Evolutionary conservation across 2,888 invertebrate genomes (phyloP).

Genomic region (Gymnocheta viridis): DNA sequence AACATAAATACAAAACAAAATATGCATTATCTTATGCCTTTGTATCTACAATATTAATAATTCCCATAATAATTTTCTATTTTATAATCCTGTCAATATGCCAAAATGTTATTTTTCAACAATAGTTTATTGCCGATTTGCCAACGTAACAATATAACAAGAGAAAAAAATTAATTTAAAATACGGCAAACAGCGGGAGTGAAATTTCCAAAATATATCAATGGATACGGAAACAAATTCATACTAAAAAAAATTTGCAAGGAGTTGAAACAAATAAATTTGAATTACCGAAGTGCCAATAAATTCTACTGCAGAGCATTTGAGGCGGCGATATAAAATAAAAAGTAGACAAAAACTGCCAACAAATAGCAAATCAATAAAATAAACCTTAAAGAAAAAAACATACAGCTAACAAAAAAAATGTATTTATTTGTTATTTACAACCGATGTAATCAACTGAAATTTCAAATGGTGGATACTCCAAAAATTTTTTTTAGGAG

Average conservation of each 20-base stretch:
- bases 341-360: background rate
- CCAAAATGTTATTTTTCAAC: conserved; percentile 42
- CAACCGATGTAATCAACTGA: background rate
- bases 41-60: background rate
- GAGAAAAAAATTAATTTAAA: conserved; percentile 38
- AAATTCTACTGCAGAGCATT: conserved; percentile 55
- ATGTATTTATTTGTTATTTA: background rate
- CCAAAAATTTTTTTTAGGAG: background rate
- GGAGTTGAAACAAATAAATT: conserved; percentile 43
- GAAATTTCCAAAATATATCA: background rate
- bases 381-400: background rate
- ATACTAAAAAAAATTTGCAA: background rate
- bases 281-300: conserved; percentile 46
- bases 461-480: background rate
- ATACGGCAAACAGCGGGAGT: conserved; percentile 11
- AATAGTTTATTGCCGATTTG: conserved; percentile 36
- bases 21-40: background rate
- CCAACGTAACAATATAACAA: background rate
- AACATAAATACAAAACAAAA: background rate
- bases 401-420: background rate
- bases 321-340: background rate
- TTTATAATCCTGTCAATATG: conserved; percentile 61
- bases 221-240: background rate
- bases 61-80: conserved; percentile 30
- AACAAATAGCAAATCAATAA: conserved; percentile 23